These are phyloP conservation scores for Montipora foliosa DNA, from an alignment of 64 coral and sea anemone genomes.

Conservation along the genomic window DNA sequence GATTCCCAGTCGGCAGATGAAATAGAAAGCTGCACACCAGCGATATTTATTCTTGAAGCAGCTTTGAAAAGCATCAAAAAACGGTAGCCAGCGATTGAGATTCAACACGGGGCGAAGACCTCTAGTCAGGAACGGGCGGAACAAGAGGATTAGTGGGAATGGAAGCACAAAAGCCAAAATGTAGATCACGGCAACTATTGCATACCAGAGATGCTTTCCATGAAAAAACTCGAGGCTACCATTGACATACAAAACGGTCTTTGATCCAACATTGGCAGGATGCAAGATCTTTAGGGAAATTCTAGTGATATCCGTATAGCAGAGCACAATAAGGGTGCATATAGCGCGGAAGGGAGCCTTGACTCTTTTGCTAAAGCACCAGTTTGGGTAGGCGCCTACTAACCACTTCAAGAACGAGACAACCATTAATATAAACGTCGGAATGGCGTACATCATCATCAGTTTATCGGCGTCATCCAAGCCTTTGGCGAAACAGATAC, in stretches of 20 bases:
- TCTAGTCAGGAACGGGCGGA: background rate
- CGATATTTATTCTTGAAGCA: slow-evolving; percentile 79
- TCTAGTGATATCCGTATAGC: slow-evolving; percentile 77
- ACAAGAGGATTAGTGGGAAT: slow-evolving; percentile 66
- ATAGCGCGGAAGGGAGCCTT: slow-evolving; percentile 70
- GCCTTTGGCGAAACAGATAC: slow-evolving; percentile 43
- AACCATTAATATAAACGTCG: slow-evolving; percentile 5
- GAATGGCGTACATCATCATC: slow-evolving; percentile 63
- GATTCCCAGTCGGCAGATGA: slow-evolving; percentile 62
- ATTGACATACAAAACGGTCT: slow-evolving; percentile 11
- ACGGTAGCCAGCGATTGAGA: slow-evolving; percentile 23
- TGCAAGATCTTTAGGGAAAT: slow-evolving; percentile 76
- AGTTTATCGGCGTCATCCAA: slow-evolving; percentile 78
- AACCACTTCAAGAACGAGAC: slow-evolving; percentile 10
- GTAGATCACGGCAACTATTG: slow-evolving; percentile 13
- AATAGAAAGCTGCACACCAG: slow-evolving; percentile 84
- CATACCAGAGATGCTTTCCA: slow-evolving; percentile 68
- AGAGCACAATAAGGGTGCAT: slow-evolving; percentile 86
- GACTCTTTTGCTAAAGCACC: slow-evolving; percentile 63
- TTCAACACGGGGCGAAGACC: slow-evolving; percentile 38
- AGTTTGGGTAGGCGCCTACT: slow-evolving; percentile 41
- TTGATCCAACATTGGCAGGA: slow-evolving; percentile 43
- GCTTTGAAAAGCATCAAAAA: slow-evolving; percentile 49
- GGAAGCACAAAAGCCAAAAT: slow-evolving; percentile 25
- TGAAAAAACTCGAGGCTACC: slow-evolving; percentile 65